Base-by-base conservation (phyloP, 2,113 vertebrate species). In the Anarrhichthys ocellatus region DNA sequence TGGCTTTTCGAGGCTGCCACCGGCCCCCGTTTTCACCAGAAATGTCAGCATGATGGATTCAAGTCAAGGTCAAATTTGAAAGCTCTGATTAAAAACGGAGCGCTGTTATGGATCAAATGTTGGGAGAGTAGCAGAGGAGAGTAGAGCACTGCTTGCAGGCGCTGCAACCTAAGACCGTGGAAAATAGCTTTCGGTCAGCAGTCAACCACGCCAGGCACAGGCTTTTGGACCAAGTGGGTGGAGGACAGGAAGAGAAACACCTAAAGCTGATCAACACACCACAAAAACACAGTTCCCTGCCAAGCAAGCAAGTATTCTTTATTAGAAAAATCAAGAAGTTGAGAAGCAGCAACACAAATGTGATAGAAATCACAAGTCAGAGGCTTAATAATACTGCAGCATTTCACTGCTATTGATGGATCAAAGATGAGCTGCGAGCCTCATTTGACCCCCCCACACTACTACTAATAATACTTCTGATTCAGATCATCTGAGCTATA, bases 41-140 rank as follows among this genome's bases (percentile, higher is more conserved):
- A 89, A 91, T 88, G 93, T 94, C 87, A 92, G 71, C 73, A 68
- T 94, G 92, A 94, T 94, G 92, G 93, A 94, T 94, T 95, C 86
- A 90, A 92, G 91, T 92, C 93, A 93, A 94, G 94, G 92, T 95
- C 91, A 93, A 86, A 92, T 93, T 87, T 91, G 91, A 95, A 93
- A 93, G 91, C 81, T 81, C 84, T 84, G 87, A 90, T 91, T 91
- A 94, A 92, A 88, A 91, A 88, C 78, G 3, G 83, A 88, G 79
- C 48, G 58, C 70, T 56, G 48, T 85, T 90, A 88, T 92, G 77
- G 90, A 91, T 95, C 90, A 94, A 89, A 87, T 82, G 82, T 77
- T 79, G 77, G n/a, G 87, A 69, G 72, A 42, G 73, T 17, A 66
- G 61, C 42, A 50, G 40, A 65, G 61, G 44, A 56, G 67, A 80